Base-by-base conservation (phyloP, 2,888 invertebrate genomes). In the Pandemis corylana region DNA sequence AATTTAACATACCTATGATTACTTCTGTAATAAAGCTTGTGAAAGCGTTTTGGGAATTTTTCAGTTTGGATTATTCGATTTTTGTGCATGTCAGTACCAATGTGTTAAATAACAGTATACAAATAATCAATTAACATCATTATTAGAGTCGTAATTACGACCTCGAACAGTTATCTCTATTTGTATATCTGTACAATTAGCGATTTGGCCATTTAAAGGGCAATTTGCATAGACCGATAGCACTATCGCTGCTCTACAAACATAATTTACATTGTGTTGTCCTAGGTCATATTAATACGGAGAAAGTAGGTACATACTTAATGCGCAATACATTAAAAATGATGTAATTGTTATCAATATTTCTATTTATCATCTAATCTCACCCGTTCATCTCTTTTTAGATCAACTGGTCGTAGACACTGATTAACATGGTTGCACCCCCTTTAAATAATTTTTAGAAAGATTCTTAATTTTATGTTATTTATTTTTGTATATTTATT, bases 161-260 rank as follows among this genome's bases (percentile, higher is more conserved):
- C 64, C 75, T 77, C 70, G 78, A 78, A 77, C 71, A 65, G 65
- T 84, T 85, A 85, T 87, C 83, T 70, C 67, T 81, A 75, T 82
- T 82, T 82, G 76, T 79, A 77, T 78, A 79, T 82, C 78, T 79
- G 77, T 76, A 80, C 81, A 88, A 89, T 90, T 91, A 91, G 89
- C 92, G 86, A 92, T 90, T 90, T 89, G 88, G 85, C 84, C 83
- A 86, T 85, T 86, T 85, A 85, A 84, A 86, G 84, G 86, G 86
- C 88, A 92, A 93, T 93, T 93, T 93, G 91, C 92, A 89, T 92
- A 87, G 85, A 76, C 78, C 70, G 92, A 93, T 93, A 92, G 80
- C 79, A 77, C 80, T 91, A 92, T 93, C 92, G 80, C 77, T 84
- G 82, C 72, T 82, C 82, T 77, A 87, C 87, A 89, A 90, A 91